These are phyloP conservation scores for Pholis gunnellus DNA, from an alignment of 2,113 vertebrate genomes.

Conservation along the genomic window DNA sequence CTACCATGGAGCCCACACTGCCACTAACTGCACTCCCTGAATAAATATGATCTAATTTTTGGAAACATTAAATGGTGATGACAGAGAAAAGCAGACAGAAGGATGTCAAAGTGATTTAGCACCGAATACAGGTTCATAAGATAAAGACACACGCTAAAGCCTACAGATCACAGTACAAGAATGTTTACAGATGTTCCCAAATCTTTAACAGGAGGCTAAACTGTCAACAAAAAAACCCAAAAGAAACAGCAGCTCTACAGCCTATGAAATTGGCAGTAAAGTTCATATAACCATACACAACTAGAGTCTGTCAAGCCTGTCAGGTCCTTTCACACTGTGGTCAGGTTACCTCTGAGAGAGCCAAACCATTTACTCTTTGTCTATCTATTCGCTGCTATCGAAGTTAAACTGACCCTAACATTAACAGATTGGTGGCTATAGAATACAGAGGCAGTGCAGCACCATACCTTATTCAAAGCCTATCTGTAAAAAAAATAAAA, in stretches of 20 bases:
- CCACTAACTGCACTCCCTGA: neutral
- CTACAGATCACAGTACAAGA: neutral
- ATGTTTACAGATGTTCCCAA: neutral
- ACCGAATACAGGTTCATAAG: neutral
- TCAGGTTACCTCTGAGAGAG: neutral
- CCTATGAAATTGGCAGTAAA: neutral
- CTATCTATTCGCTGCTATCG: neutral
- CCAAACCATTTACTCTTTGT: neutral
- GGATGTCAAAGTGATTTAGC: neutral
- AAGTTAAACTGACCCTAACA: neutral
- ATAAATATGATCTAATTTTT: neutral
- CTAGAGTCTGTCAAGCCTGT: neutral
- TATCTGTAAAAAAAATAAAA: neutral
- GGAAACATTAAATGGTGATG: neutral
- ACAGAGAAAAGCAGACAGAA: neutral
- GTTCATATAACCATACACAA: neutral
- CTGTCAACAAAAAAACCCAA: no score
- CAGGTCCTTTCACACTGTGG: neutral
- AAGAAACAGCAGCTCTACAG: neutral
- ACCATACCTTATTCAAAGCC: neutral
- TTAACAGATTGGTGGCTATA: neutral
- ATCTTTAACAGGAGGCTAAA: neutral
- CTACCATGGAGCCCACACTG: neutral
- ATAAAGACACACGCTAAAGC: neutral
- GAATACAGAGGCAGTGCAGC: neutral